phyloP scores from a whole-genome alignment of 2,888 invertebrate species.

The Anodontia alba region DNA sequence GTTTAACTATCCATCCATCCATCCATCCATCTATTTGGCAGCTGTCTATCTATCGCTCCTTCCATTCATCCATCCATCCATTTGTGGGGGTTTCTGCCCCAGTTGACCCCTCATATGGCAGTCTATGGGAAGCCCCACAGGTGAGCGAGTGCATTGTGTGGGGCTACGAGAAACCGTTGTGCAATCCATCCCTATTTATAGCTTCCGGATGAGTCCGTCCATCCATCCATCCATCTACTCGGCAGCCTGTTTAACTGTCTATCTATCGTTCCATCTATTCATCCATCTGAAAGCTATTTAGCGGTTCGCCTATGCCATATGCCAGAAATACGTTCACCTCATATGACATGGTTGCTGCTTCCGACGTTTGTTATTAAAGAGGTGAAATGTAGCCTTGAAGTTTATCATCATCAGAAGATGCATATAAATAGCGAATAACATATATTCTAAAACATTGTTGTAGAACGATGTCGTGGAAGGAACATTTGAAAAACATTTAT shows the following conservation, averaged over 20 bases:
- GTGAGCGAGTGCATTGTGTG: background rate
- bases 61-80: background rate
- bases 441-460: background rate
- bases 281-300: no score
- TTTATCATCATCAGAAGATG: background rate
- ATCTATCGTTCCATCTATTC: no score
- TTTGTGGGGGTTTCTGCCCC: background rate
- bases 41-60: background rate
- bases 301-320: no score
- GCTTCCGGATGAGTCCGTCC: background rate
- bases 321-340: no score
- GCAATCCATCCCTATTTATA: no score
- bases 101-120: no score
- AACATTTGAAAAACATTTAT: conserved; percentile 40
- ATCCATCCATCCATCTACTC: background rate
- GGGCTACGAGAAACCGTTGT: no score
- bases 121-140: no score
- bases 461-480: conserved; percentile 27
- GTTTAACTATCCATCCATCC: background rate
- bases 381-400: no score
- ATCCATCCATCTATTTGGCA: background rate
- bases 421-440: background rate
- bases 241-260: no score
- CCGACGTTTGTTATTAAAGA: no score
- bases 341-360: no score